These are phyloP conservation scores for Oeneis ivallda DNA, from an alignment of 2,888 invertebrate genomes.

Conservation along the genomic window DNA sequence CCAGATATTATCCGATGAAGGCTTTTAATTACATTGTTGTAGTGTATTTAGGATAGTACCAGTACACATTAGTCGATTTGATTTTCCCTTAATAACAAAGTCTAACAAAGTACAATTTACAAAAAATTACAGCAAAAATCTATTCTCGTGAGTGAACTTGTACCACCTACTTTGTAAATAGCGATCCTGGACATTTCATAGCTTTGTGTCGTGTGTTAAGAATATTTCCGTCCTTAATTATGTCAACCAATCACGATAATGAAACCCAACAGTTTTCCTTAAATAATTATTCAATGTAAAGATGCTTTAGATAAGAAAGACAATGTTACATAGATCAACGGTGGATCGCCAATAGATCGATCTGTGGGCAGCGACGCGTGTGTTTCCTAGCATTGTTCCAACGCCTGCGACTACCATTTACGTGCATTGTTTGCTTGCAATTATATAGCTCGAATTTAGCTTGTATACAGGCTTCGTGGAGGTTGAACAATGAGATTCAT, in stretches of 20 bases:
- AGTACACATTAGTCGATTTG: no score
- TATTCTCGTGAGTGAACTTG: no score
- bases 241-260: constrained; percentile 14
- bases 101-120: no score
- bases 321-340: constrained; percentile 42
- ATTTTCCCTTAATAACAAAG: no score
- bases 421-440: constrained; percentile 28
- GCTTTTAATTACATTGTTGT: no score
- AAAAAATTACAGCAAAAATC: no score
- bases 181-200: background rate
- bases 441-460: constrained; percentile 20
- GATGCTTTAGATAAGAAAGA: constrained; percentile 34
- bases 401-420: constrained; percentile 34
- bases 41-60: no score
- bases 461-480: constrained; percentile 7
- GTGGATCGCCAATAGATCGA: constrained; percentile 46
- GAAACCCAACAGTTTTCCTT: constrained; percentile 13
- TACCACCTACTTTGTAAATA: no score
- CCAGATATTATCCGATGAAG: no score
- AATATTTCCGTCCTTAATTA: background rate
- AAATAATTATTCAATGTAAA: constrained; percentile 39
- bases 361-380: constrained; percentile 45
- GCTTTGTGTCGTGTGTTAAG: background rate
- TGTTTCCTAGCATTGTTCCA: constrained; percentile 50
- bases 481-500: constrained; percentile 21